Conservation (phyloP, 2,888 invertebrate species). For the Drosophila macrothrix region DNA sequence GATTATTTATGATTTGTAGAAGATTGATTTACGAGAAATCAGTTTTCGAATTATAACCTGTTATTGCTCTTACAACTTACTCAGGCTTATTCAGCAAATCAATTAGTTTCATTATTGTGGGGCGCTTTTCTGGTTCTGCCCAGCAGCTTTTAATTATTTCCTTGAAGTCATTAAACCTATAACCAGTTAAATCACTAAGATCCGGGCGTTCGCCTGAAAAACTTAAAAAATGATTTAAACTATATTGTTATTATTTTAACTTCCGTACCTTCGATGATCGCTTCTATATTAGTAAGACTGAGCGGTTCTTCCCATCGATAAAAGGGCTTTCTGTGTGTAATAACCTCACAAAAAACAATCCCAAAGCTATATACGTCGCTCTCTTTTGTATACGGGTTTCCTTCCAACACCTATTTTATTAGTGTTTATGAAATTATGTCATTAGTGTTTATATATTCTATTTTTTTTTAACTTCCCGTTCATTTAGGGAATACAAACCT, state of each 20-base stretch:
- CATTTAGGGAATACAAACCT: background rate
- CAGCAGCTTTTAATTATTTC: background rate
- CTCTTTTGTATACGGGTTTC: background rate
- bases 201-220: conserved; percentile 2
- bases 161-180: background rate
- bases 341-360: conserved; percentile 9
- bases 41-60: background rate
- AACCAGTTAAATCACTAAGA: background rate
- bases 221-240: background rate
- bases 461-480: too few species aligned
- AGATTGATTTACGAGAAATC: background rate
- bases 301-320: background rate
- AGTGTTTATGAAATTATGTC: background rate
- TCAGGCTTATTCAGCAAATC: background rate
- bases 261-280: background rate
- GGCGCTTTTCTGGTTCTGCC: background rate
- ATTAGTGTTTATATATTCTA: too few species aligned
- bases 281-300: background rate
- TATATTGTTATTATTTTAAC: background rate
- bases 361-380: conserved; percentile 15
- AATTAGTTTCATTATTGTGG: background rate
- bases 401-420: background rate
- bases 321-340: conserved; percentile 3
- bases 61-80: background rate
- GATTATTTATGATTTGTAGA: background rate